Evolutionary conservation across 2,797 vertebrate genomes (phyloP).

Genomic region (Molossus alvarezi): DNA sequence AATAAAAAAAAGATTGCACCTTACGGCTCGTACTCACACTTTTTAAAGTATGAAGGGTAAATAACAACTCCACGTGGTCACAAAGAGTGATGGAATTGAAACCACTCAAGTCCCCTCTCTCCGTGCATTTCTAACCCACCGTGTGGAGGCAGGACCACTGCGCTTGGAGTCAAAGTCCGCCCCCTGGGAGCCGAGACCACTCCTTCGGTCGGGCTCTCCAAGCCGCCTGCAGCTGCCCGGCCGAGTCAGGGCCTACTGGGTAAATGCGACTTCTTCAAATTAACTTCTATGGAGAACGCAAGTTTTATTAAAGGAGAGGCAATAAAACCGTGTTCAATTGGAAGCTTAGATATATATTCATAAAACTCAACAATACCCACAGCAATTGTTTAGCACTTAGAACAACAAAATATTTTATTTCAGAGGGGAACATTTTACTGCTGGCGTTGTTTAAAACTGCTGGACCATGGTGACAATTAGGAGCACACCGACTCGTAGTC

Average conservation of each 20-base stretch:
- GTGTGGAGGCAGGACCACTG: background rate
- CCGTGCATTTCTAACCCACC: background rate
- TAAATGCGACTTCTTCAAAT: background rate
- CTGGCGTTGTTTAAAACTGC: slow-evolving; percentile 30
- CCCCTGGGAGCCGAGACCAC: fast-evolving
- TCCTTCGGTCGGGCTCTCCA: background rate
- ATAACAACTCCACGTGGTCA: background rate
- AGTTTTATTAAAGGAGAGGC: slow-evolving; percentile 47
- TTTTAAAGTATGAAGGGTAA: slow-evolving; percentile 5
- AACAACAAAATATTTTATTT: slow-evolving; percentile 16
- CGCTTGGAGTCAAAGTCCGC: background rate
- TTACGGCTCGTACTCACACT: background rate
- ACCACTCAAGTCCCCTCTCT: background rate
- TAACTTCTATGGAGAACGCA: background rate
- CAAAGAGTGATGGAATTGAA: background rate
- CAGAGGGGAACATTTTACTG: background rate
- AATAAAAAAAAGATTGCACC: background rate
- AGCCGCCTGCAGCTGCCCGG: fast-evolving
- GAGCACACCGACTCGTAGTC: background rate
- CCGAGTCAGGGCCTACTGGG: background rate
- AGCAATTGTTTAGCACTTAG: slow-evolving; percentile 30
- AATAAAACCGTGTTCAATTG: slow-evolving; percentile 18
- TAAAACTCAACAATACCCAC: slow-evolving; percentile 55
- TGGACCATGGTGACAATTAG: background rate
- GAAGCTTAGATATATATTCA: slow-evolving; percentile 33